Base-by-base conservation (phyloP, 2,888 invertebrate species). In the Lepetodrilus schrolli region DNA sequence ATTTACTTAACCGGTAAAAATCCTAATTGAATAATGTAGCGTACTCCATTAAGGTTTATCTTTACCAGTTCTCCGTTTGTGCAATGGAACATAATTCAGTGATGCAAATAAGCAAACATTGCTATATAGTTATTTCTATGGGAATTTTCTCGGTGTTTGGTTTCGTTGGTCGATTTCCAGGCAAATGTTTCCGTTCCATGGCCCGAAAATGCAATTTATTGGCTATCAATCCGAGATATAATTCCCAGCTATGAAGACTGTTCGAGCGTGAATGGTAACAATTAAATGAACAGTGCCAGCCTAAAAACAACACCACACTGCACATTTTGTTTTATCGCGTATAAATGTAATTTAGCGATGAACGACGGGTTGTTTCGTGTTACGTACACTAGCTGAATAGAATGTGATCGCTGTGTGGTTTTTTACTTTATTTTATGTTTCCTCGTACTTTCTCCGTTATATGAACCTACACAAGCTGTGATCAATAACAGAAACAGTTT, bases 1-100 rank as follows among this genome's bases (percentile, higher is more conserved):
- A 58, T 58, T 58, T 58, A 58, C 58, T 17, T 17, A 58, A 26
- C 26, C 30, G 5, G 30, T n/a, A n/a, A n/a, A n/a, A 34, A 17
- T 17, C 30, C 58, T 58, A 58, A 58, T 58, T 58, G 58, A 58
- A 58, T 30, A 34, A 58, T 58, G 13, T 23, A 13, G 26, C 51
- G 21, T 17, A 7, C 34, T 23, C 30, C 34, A 30, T 58, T 58
- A 10, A 58, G 17, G n/a, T 3, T 23, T 58, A 58, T 30, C 58
- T 34, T 1, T 58, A 17, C 17, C 43, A 17, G 43, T 4, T 8
- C n/a, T 1, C n/a, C 43, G 17, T 17, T 43, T 17, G 43, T 43
- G 13, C n/a, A 43, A 43, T 43, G 43, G 17, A 17, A 43, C 3
- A 17, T 17, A 13, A 43, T 43, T 43, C 43, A 43, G 7, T 43